Conservation (phyloP, 2,113 vertebrate genomes). For the Nothobranchius furzeri region DNA sequence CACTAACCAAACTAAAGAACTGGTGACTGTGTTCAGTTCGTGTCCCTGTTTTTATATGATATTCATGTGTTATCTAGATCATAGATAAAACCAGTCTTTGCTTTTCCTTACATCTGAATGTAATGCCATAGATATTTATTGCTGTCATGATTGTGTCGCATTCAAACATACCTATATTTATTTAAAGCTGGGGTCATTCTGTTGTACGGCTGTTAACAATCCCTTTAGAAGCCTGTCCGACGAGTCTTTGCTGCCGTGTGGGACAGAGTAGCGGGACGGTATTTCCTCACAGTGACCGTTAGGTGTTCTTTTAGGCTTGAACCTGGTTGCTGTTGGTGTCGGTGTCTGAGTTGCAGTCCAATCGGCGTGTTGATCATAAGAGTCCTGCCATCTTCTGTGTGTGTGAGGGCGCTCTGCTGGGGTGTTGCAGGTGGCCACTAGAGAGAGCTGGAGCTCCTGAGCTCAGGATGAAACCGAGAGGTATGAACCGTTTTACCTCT, state of each 20-base stretch:
- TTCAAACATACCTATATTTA: background rate
- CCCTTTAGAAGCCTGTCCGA: constrained; percentile 43
- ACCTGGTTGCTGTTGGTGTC: constrained; percentile 23
- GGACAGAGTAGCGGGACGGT: constrained; percentile 30
- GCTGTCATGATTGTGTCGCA: background rate
- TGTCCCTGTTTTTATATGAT: background rate
- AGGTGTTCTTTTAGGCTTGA: constrained; percentile 30
- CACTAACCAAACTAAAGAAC: background rate
- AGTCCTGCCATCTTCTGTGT: too few species aligned
- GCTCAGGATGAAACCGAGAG: background rate
- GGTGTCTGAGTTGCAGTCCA: constrained; percentile 12
- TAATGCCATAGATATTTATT: background rate
- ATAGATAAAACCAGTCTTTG: background rate
- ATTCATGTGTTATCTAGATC: too few species aligned
- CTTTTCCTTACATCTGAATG: background rate
- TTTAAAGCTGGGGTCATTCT: background rate
- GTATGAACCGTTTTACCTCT: constrained; percentile 4
- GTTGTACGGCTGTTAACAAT: constrained; percentile 46
- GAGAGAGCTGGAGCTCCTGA: constrained; percentile 58
- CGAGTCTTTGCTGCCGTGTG: constrained; percentile 47
- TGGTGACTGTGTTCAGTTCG: too few species aligned
- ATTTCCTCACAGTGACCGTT: constrained; percentile 40
- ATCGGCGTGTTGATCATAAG: background rate
- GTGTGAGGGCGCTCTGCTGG: background rate
- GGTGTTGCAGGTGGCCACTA: constrained; percentile 49